Conservation (phyloP, 2,113 vertebrate species). For the Crotalus horridus region DNA sequence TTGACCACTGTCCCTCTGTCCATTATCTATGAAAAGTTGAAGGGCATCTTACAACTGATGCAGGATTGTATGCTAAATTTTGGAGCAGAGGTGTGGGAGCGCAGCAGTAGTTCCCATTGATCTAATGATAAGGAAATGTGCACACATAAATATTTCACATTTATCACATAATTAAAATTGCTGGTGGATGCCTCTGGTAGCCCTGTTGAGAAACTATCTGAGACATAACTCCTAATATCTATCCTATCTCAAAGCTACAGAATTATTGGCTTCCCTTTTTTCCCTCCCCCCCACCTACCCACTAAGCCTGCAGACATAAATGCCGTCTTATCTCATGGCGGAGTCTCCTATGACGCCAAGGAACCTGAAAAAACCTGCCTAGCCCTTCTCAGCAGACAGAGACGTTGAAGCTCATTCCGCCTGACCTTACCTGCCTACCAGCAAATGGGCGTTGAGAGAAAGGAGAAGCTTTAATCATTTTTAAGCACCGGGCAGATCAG, state of each 20-base stretch:
- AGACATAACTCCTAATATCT: conserved; percentile 49
- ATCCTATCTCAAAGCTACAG: conserved; percentile 47
- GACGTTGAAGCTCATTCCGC: conserved; percentile 50
- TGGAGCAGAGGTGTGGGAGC: neutral
- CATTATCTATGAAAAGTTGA: neutral
- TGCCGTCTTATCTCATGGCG: conserved; percentile 60
- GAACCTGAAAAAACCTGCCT: conserved; percentile 68
- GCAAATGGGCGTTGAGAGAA: conserved; percentile 61
- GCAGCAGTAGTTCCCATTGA: neutral
- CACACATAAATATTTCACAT: neutral
- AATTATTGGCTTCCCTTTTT: neutral
- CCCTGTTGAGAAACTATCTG: conserved; percentile 7
- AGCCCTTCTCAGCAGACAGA: conserved; percentile 60
- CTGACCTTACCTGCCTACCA: conserved; percentile 66
- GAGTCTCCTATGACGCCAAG: conserved; percentile 58
- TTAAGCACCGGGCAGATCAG: conserved; percentile 54
- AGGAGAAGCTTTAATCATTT: conserved; percentile 21
- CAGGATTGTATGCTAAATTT: neutral
- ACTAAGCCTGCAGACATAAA: conserved; percentile 51
- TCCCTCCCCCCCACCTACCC: neutral
- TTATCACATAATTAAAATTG: neutral
- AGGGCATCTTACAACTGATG: neutral
- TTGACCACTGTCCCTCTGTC: neutral
- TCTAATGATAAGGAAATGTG: neutral
- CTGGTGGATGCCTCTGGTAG: neutral